phyloP scores from a whole-genome alignment of 2,797 vertebrate species.

The Ibycter americanus region DNA sequence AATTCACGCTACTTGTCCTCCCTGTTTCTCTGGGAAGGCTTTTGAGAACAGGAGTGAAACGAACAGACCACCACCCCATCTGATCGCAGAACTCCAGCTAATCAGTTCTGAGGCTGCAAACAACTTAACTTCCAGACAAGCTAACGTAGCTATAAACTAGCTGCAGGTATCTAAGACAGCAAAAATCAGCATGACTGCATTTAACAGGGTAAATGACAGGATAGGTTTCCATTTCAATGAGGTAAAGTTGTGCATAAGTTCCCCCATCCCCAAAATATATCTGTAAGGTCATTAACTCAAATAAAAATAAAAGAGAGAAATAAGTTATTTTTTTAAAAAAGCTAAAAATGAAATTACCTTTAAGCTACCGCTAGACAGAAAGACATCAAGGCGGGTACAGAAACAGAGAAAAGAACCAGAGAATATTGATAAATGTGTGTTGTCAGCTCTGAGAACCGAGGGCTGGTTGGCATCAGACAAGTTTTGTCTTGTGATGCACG shows the following conservation, averaged over 20 bases:
- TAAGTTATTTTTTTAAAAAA: slow-evolving; percentile 23
- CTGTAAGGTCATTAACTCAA: slow-evolving; percentile 14
- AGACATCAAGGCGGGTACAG: neutral
- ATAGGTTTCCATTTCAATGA: slow-evolving; percentile 46
- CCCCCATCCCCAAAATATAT: slow-evolving; percentile 3
- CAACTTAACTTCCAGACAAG: neutral
- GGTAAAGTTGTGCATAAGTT: slow-evolving; percentile 39
- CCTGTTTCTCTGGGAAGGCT: neutral
- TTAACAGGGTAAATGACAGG: slow-evolving; percentile 3
- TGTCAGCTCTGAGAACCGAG: neutral
- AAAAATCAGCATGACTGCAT: neutral
- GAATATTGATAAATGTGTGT: neutral
- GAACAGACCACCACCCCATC: neutral
- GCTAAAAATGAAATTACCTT: neutral
- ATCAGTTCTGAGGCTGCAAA: neutral
- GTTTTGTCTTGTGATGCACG: neutral
- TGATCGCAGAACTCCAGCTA: neutral
- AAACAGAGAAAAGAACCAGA: neutral
- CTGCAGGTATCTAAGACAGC: neutral
- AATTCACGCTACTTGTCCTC: neutral
- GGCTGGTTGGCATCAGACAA: neutral
- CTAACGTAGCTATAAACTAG: neutral
- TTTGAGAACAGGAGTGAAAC: neutral
- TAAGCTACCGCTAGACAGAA: slow-evolving; percentile 6
- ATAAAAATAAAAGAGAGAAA: slow-evolving; percentile 41